These are phyloP conservation scores for Nettapus auritus DNA, from an alignment of 2,113 vertebrate genomes.

Conservation along the genomic window DNA sequence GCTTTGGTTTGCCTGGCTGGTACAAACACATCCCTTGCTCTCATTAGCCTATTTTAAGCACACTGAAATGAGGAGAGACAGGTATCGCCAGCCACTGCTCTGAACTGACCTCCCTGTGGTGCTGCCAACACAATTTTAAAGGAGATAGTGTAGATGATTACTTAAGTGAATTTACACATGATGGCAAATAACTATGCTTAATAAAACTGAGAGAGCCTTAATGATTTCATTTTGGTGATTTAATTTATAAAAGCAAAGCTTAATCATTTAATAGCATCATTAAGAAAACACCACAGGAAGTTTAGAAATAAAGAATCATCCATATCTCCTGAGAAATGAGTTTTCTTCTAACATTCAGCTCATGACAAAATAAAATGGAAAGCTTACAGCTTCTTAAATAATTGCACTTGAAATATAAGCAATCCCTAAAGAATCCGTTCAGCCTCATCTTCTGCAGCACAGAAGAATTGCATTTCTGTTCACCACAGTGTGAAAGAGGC, in stretches of 20 bases:
- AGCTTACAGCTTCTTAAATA: constrained; percentile 58
- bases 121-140: constrained; percentile 38
- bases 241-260: constrained; percentile 68
- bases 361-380: constrained; percentile 61
- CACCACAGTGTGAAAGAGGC: constrained; percentile 26
- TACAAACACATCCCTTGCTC: neutral
- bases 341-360: constrained; percentile 50
- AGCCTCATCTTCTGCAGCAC: constrained; percentile 34
- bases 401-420: constrained; percentile 53
- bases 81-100: neutral
- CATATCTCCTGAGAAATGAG: constrained; percentile 61
- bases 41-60: neutral
- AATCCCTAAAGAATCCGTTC: neutral
- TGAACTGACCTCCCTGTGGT: constrained; percentile 1
- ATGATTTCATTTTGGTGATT: constrained; percentile 63
- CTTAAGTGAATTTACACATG: constrained; percentile 67
- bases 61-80: neutral
- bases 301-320: constrained; percentile 64
- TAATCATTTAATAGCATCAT: constrained; percentile 71
- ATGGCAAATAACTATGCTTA: constrained; percentile 68
- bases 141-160: constrained; percentile 44
- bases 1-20: neutral
- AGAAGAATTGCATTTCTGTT: constrained; percentile 38
- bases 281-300: constrained; percentile 67
- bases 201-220: constrained; percentile 53